Percentiles rank a stretch among this genome's conserved stretches.
Evolutionary conservation across 2,797 vertebrate species (phyloP).

Genomic region (Dermochelys coriacea): DNA sequence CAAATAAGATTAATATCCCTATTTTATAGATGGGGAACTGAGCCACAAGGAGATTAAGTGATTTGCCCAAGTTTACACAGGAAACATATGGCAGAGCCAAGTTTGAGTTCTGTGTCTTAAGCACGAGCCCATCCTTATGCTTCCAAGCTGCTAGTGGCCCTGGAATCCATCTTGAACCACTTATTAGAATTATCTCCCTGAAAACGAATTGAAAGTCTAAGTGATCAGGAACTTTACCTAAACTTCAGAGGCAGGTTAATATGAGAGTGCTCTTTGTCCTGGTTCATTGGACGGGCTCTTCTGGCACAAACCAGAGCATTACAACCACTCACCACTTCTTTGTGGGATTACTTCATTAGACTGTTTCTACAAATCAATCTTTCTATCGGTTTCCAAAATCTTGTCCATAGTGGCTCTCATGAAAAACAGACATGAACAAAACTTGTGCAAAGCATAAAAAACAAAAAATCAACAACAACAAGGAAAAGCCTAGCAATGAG

Average conservation of each 20-base stretch:
- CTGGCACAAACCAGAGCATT: neutral
- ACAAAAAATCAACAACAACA: rapidly evolving
- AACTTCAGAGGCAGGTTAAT: constrained; percentile 62
- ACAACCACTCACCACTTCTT: rapidly evolving
- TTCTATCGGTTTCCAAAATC: rapidly evolving
- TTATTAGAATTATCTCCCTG: constrained; percentile 63
- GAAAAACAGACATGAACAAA: neutral
- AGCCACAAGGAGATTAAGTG: neutral
- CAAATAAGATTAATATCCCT: neutral
- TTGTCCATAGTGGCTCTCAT: neutral
- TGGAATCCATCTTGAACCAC: constrained; percentile 66
- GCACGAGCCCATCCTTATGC: constrained; percentile 35
- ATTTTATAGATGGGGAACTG: neutral
- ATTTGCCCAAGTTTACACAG: constrained; percentile 52
- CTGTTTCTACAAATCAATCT: neutral
- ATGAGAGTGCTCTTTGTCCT: neutral
- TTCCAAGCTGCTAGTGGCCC: constrained; percentile 60
- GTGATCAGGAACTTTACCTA: constrained; percentile 62
- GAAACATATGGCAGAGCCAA: constrained; percentile 71
- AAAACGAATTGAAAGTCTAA: constrained; percentile 68
- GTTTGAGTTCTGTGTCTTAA: constrained; percentile 47
- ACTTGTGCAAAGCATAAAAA: neutral
- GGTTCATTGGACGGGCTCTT: constrained; percentile 5
- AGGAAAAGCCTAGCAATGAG: neutral
- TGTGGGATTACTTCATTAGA: rapidly evolving